These are phyloP conservation scores for Sweltsa coloradensis DNA, from an alignment of 1,140 invertebrate genomes.

Conservation along the genomic window DNA sequence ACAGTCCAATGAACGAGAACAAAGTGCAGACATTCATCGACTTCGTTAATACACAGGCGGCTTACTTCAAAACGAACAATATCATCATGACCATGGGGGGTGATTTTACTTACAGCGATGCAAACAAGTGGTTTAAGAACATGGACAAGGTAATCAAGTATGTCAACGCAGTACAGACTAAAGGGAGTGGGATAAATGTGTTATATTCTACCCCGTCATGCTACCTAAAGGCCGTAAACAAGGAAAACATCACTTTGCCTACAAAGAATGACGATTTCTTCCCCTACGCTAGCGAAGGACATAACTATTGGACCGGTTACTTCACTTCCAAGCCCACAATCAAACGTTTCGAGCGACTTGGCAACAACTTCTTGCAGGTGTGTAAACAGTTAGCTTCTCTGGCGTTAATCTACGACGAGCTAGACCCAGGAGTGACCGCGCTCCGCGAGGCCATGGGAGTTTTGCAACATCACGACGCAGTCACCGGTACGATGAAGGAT, in stretches of 20 bases:
- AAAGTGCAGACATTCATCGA: slow-evolving; percentile 15
- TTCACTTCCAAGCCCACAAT: slow-evolving; percentile 80
- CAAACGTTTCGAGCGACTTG: slow-evolving; percentile 64
- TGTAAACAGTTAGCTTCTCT: slow-evolving; percentile 31
- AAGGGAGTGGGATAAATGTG: slow-evolving; percentile 53
- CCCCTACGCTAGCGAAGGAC: slow-evolving; percentile 74
- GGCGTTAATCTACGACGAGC: slow-evolving; percentile 16
- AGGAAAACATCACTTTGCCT: slow-evolving; percentile 47
- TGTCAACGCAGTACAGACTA: slow-evolving; percentile 36
- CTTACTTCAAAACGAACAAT: slow-evolving; percentile 31
- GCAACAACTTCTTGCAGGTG: slow-evolving; percentile 64
- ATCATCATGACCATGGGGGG: slow-evolving; percentile 50
- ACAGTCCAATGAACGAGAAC: slow-evolving; percentile 67
- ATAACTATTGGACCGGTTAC: slow-evolving; percentile 90
- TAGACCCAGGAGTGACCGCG: slow-evolving; percentile 7
- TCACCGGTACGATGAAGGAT: slow-evolving; percentile 86
- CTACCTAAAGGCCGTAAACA: slow-evolving; percentile 73
- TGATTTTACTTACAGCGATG: slow-evolving; percentile 49
- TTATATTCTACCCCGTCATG: slow-evolving; percentile 93
- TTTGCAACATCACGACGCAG: slow-evolving; percentile 57
- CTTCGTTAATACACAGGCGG: slow-evolving; percentile 15
- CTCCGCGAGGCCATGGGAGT: slow-evolving; percentile 37
- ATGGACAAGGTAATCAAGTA: slow-evolving; percentile 45
- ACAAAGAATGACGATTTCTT: slow-evolving; percentile 79
- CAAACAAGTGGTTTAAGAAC: slow-evolving; percentile 45